Conservation (phyloP, 92 coral and sea anemone species). For the Anthopleura xanthogrammica region DNA sequence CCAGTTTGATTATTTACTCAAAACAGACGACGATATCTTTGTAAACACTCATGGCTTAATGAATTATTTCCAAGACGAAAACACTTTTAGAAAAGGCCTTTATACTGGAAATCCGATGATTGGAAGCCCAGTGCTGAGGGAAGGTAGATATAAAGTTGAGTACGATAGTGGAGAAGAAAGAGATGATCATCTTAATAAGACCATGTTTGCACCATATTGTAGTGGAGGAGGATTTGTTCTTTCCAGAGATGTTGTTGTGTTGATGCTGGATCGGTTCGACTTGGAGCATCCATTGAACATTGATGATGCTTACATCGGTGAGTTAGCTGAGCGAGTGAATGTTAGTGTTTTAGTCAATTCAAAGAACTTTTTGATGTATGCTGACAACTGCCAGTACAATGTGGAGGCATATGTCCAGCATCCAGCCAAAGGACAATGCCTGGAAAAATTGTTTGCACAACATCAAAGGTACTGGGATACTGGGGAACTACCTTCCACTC, state of each 20-base stretch:
- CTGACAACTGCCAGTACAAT: slow-evolving; percentile 38
- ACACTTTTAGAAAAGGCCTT: slow-evolving; percentile 43
- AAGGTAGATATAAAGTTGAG: slow-evolving; percentile 56
- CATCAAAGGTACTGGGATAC: slow-evolving; percentile 16
- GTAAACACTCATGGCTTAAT: slow-evolving; percentile 55
- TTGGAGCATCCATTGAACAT: slow-evolving; percentile 50
- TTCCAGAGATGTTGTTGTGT: slow-evolving; percentile 50
- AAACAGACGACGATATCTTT: slow-evolving; percentile 66
- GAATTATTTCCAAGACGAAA: slow-evolving; percentile 29
- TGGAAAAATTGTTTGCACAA: slow-evolving; percentile 26
- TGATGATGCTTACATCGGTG: slow-evolving; percentile 56
- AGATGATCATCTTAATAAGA: slow-evolving; percentile 43
- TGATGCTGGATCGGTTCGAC: slow-evolving; percentile 38
- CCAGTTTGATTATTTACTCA: slow-evolving; percentile 48
- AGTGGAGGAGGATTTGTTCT: slow-evolving; percentile 69
- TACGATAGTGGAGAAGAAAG: slow-evolving; percentile 5
- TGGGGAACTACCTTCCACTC: slow-evolving; percentile 12
- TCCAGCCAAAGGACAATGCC: slow-evolving; percentile 54
- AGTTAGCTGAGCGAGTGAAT: slow-evolving; percentile 48
- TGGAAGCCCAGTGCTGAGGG: slow-evolving; percentile 53
- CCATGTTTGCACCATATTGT: slow-evolving; percentile 57
- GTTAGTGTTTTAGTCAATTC: slow-evolving; percentile 18
- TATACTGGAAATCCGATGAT: slow-evolving; percentile 66
- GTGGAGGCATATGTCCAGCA: slow-evolving; percentile 54
- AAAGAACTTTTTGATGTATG: slow-evolving; percentile 58